Conservation (phyloP, 2,113 vertebrate species). For the Heterotilapia buettikoferi region DNA sequence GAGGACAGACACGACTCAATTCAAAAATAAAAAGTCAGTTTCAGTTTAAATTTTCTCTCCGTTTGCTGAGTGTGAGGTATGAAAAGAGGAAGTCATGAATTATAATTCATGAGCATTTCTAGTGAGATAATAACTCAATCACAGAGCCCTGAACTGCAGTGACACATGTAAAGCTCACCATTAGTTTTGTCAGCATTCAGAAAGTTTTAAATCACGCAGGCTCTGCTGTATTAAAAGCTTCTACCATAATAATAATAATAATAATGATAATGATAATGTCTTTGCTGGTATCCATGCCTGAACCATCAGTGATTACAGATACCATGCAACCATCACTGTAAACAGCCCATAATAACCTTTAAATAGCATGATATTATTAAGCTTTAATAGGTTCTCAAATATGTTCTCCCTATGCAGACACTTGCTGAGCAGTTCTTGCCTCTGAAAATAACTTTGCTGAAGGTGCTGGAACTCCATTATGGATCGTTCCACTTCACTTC, state of each 20-base stretch:
- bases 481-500: not conserved
- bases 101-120: not conserved
- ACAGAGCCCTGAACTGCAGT: not conserved
- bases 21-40: not conserved
- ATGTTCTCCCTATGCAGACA: not conserved
- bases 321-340: not conserved
- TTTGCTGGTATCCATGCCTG: not conserved
- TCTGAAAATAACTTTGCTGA: not conserved
- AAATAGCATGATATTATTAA: not conserved
- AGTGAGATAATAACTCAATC: not conserved
- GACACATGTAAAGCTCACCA: not conserved
- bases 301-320: not conserved
- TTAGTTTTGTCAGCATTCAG: not conserved
- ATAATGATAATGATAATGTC: not conserved
- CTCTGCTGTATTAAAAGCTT: not conserved
- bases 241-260: not conserved
- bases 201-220: not conserved
- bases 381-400: not conserved
- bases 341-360: not conserved
- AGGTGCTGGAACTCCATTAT: not conserved
- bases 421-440: not conserved
- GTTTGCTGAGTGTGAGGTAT: not conserved
- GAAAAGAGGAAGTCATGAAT: not conserved
- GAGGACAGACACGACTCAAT: not conserved
- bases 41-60: not conserved